phyloP scores from a whole-genome alignment of 2,888 invertebrate genomes.

The Drosophila melanosoma region DNA sequence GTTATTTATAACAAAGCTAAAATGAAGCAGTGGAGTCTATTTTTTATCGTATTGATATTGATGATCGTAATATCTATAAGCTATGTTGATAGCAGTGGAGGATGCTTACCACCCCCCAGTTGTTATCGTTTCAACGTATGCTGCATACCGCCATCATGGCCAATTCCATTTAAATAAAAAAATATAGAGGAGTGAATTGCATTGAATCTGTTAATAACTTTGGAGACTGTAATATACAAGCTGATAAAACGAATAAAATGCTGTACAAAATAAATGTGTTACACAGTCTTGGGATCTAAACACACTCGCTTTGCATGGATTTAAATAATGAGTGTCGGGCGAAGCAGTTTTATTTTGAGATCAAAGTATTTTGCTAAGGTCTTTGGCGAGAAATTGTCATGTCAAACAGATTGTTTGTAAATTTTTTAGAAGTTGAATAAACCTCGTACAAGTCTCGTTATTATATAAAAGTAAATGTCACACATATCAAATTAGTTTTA shows the following conservation, averaged over 20 bases:
- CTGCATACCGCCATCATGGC: too few species aligned
- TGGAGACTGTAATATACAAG: too few species aligned
- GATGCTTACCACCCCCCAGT: too few species aligned
- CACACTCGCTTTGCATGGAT: constrained; percentile 30
- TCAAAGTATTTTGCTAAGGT: constrained; percentile 38
- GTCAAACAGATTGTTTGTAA: too few species aligned
- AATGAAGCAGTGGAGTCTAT: background rate
- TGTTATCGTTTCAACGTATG: too few species aligned
- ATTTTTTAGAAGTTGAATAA: background rate
- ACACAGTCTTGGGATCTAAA: background rate
- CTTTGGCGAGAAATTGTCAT: too few species aligned
- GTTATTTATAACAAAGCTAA: background rate
- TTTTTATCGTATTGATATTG: background rate
- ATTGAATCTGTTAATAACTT: background rate
- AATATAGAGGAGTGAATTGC: background rate
- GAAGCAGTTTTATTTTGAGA: constrained; percentile 35
- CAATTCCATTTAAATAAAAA: too few species aligned
- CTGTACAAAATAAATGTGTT: constrained; percentile 8
- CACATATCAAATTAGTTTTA: constrained; percentile 6
- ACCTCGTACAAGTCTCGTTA: background rate
- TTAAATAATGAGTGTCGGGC: constrained; percentile 70
- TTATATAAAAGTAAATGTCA: background rate
- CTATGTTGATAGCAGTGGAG: too few species aligned
- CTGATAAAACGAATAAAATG: constrained; percentile 7
- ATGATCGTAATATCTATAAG: background rate